Evolutionary conservation across 2,888 invertebrate species (phyloP), one percentile per base, ranked within the genome.

Genomic region (Papilio protenor): DNA sequence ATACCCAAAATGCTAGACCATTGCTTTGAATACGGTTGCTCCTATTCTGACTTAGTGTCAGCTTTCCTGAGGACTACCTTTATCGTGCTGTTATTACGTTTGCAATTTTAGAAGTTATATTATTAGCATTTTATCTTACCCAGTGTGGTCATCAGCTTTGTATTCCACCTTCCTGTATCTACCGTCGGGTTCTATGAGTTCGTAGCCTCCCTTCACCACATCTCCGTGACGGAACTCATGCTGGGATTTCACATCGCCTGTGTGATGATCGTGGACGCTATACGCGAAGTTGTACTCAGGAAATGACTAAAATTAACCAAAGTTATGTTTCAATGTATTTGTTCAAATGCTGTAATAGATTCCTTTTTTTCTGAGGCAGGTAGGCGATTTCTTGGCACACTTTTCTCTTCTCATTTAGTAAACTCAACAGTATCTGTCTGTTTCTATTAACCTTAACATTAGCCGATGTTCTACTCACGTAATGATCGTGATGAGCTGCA

Each of bases 101-200:
- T 33, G 8, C 12, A 23, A 27, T 59, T 12, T 12, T 21, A 12
- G 14, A 71, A 21, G 1, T 49, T 23, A 21, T 16, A 12, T 70
- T 14, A 21, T n/a, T 59, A 49, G 4, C 49, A 70, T 33, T 74
- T 45, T 0, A 71, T 77, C 87, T 83, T 83, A 94, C 94, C 94
- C 94, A 18, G 93, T 92, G 82, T 93, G 94, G 82, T 96, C 95
- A 83, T 96, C 96, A 57, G 96, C 96, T 85, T 95, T 95, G 90
- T 96, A 96, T 83, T 96, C 95, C 45, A 96, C 96, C 85, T 96
- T 96, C 85, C 96, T 94, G 85, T 94, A 91, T 75, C 96, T 95
- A 84, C 96, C 96, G 83, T 96, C 96, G 16, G 96, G 96, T 84
- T 96, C 96, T 49, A 96, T 91, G 12, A 96, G 92, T 80, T 96